These are phyloP conservation scores for Turritopsis dohrnii DNA, from an alignment of 30 jellyfish, hydroid and myxozoan species.

Conservation along the genomic window DNA sequence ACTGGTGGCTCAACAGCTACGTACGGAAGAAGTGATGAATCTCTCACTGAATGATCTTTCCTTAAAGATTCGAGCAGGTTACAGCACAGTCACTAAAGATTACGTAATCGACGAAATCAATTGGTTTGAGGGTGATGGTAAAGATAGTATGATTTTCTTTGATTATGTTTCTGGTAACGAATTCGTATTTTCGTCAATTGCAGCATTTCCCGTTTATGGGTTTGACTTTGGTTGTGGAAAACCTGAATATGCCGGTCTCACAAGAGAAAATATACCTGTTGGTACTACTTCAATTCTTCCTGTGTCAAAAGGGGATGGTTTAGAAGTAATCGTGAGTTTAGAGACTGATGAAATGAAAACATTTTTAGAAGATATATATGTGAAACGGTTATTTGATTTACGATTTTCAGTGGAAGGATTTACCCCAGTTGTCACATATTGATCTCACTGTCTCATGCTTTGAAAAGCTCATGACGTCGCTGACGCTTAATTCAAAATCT, in stretches of 20 bases:
- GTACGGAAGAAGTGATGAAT: not conserved
- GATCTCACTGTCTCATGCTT: too few species aligned
- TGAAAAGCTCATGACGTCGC: too few species aligned
- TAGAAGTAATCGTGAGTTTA: not conserved
- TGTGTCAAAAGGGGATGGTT: not conserved
- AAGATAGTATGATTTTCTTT: not conserved
- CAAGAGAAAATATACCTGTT: not conserved
- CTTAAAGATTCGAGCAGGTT: not conserved
- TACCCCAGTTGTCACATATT: not conserved
- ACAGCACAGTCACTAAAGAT: not conserved
- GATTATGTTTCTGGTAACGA: not conserved
- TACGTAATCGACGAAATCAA: not conserved
- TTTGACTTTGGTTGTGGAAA: not conserved
- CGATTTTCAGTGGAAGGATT: not conserved
- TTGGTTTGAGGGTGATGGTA: not conserved
- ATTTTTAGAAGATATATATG: not conserved
- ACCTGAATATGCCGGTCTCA: not conserved
- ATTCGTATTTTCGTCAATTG: not conserved
- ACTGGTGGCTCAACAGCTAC: not conserved
- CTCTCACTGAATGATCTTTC: not conserved
- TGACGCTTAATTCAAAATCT: too few species aligned
- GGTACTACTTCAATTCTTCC: not conserved
- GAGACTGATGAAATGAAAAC: not conserved
- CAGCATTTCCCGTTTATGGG: not conserved
- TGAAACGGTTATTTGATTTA: not conserved